Evolutionary conservation across 35 echinoderm and acorn worm genomes (phyloP).

Genomic region (Strongylocentrotus purpuratus): DNA sequence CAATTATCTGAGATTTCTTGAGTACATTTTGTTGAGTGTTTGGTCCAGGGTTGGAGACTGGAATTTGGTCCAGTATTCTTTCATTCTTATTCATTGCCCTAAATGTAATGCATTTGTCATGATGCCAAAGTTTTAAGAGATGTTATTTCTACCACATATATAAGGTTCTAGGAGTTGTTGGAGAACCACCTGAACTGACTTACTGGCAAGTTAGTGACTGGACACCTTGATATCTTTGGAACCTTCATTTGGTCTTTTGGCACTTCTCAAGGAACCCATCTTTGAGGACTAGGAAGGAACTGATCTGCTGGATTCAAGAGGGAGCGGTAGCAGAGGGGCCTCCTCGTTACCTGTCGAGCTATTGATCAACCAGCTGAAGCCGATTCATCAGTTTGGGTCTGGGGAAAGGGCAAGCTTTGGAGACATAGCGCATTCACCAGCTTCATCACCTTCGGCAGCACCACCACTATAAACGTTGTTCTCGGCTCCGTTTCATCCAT

Average conservation of each 20-base stretch:
- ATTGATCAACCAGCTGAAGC: background rate
- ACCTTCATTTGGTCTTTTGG: background rate
- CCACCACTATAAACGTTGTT: background rate
- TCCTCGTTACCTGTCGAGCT: background rate
- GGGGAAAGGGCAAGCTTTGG: background rate
- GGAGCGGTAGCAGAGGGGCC: background rate
- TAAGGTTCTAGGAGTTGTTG: background rate
- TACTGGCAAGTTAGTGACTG: background rate
- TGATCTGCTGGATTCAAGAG: background rate
- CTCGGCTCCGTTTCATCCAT: background rate
- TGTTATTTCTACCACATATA: background rate
- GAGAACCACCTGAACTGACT: background rate
- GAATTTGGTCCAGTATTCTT: no score
- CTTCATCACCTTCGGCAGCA: background rate
- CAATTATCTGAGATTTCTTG: no score
- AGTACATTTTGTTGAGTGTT: no score
- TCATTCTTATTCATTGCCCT: no score
- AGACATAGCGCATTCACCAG: background rate
- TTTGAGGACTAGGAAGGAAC: no score
- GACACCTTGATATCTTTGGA: background rate
- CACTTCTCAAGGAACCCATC: background rate
- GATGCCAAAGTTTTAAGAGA: background rate
- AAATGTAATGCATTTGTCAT: background rate
- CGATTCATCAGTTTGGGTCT: background rate
- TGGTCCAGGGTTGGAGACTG: no score